Evolutionary conservation across 1,140 invertebrate genomes (phyloP).

Genomic region (Fopius arisanus): DNA sequence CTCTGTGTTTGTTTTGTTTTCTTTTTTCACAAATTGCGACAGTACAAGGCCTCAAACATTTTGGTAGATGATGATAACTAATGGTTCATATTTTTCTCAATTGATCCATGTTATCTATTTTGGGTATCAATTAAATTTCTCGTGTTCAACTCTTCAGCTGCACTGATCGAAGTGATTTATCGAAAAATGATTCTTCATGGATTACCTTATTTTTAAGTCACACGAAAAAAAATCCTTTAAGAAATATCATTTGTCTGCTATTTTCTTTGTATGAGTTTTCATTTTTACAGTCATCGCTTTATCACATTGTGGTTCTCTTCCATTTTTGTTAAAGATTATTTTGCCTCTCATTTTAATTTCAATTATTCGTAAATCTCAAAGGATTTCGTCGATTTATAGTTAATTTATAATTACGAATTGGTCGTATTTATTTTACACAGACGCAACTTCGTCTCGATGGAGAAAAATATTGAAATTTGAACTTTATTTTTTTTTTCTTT

Average conservation of each 20-base stretch:
- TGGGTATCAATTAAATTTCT: not conserved
- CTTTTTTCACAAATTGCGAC: not conserved
- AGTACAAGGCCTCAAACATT: slow-evolving; percentile 13
- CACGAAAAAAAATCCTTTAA: not conserved
- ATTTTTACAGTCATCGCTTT: not conserved
- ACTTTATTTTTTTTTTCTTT: not conserved
- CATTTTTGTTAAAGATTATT: not conserved
- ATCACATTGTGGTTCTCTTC: slow-evolving; percentile 6
- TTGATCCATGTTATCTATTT: not conserved
- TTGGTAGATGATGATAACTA: slow-evolving; percentile 7
- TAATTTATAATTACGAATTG: slow-evolving; percentile 25
- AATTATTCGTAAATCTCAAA: not conserved
- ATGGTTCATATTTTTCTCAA: not conserved
- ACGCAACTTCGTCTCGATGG: not conserved
- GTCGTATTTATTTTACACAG: slow-evolving; percentile 17
- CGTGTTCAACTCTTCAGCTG: not conserved
- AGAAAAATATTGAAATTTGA: not conserved
- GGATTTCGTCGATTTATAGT: not conserved
- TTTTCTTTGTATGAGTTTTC: not conserved
- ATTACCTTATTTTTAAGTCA: not conserved
- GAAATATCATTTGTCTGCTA: not conserved
- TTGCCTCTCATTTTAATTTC: not conserved
- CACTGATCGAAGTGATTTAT: not conserved
- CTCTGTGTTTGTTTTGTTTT: no score
- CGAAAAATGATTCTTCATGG: not conserved